A percentile compares a stretch with the other conserved stretches of the same genome.
Evolutionary conservation across 2,888 invertebrate genomes (phyloP).

Genomic region (Acleris emargana): DNA sequence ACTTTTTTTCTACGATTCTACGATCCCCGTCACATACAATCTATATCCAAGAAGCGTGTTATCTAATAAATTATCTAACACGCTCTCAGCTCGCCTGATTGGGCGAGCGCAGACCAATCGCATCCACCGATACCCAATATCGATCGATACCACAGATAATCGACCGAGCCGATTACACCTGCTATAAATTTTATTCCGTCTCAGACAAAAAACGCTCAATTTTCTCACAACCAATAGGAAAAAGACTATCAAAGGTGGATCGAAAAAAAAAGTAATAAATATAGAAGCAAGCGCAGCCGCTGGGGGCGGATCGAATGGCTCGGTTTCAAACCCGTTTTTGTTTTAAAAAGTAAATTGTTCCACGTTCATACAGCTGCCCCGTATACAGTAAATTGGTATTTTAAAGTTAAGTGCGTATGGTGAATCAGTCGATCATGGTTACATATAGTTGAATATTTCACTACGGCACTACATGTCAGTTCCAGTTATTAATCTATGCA

Average conservation of each 20-base stretch:
- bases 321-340: conserved; percentile 70
- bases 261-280: conserved; percentile 61
- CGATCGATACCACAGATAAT: conserved; percentile 61
- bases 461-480: no score
- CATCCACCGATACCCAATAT: conserved; percentile 56
- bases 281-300: conserved; percentile 58
- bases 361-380: conserved; percentile 38
- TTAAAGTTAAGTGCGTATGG: conserved; percentile 7
- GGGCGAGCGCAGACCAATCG: conserved; percentile 57
- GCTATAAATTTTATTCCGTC: conserved; percentile 78
- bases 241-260: conserved; percentile 71
- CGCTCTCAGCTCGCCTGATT: conserved; percentile 49
- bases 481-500: no score
- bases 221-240: conserved; percentile 78
- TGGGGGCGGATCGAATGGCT: conserved; percentile 73
- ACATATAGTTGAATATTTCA: no score
- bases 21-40: no score
- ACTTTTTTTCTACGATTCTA: no score
- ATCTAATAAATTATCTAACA: conserved; percentile 7
- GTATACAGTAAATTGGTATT: conserved; percentile 19
- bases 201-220: conserved; percentile 66
- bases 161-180: conserved; percentile 58
- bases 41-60: conserved; percentile 1
- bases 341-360: conserved; percentile 52
- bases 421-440: neutral